These are phyloP conservation scores for Lates japonicus DNA, from an alignment of 2,797 vertebrate genomes.

Conservation along the genomic window DNA sequence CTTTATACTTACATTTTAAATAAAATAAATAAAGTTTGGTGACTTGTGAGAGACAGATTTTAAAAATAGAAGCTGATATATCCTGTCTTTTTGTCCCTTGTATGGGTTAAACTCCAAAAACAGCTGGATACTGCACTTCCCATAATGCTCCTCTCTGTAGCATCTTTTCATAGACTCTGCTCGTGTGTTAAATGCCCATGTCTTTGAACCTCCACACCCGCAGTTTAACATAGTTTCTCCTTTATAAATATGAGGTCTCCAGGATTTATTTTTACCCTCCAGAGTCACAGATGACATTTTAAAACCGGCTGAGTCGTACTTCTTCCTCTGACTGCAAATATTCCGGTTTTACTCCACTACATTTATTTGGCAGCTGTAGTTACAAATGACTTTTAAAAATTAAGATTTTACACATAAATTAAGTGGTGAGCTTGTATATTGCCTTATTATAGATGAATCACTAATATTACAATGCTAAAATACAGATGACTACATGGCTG, in stretches of 20 bases:
- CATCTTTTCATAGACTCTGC: neutral
- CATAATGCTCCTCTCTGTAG: constrained; percentile 7
- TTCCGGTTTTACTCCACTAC: too few species aligned
- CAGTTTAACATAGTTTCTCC: neutral
- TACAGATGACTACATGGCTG: too few species aligned
- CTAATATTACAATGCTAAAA: too few species aligned
- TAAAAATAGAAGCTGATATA: neutral
- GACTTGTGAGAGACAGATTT: neutral
- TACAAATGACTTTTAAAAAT: too few species aligned
- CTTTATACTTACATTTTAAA: neutral
- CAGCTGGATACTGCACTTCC: constrained; percentile 1
- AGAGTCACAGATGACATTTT: neutral
- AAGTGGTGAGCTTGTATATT: too few species aligned
- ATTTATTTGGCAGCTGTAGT: too few species aligned
- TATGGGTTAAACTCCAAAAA: neutral
- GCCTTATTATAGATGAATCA: too few species aligned
- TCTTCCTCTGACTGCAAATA: too few species aligned
- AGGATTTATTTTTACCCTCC: neutral
- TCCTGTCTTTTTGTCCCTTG: neutral
- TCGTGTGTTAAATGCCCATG: neutral
- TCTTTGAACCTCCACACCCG: neutral
- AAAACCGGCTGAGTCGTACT: neutral
- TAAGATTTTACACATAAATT: too few species aligned
- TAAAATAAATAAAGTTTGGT: neutral
- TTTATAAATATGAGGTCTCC: neutral